Evolutionary conservation across 2,888 invertebrate species (phyloP), one percentile per base, ranked within the genome.

Genomic region (Argyresthia albistria): DNA sequence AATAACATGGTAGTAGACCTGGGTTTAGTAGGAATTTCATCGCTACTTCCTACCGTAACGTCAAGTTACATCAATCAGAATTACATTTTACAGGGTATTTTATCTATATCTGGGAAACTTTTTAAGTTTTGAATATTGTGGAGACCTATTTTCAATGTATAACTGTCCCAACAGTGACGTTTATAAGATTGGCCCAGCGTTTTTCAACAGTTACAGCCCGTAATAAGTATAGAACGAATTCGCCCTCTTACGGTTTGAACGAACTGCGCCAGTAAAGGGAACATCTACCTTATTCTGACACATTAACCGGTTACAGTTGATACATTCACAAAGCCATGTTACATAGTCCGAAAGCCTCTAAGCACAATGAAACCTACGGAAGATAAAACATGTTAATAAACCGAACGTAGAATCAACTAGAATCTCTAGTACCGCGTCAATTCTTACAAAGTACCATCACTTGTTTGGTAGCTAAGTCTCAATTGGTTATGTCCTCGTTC

Each of bases 401-500:
- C 25, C 25, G 25, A 25, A 4, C 25, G 25, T 6, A 42, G 42
- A 12, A 42, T 25, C n/a, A 35, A 47, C 25, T 12, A 10, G 12
- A 35, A 47, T 47, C 47, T 25, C 25, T 2, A 48, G 37, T 25
- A 36, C 14, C 48, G 37, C 36, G 14, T 48, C 37, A 12, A 48
- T 37, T 25, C 48, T 15, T 48, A 15, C 45, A 45, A 11, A 39
- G 39, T 25, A 25, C 39, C 39, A 9, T 15, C 15, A 14, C 15
- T 14, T 12, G 1, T 25, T 25, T 9, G 4, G 45, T 45, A 45
- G 14, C 45, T 37, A 48, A 48, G 48, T 48, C 45, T n/a, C 48
- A 48, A 48, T 48, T 48, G 36, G 48, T 48, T 48, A 48, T 36
- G 48, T 48, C 36, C 48, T 14, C n/a, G 8, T 37, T 48, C 12